These are phyloP conservation scores for Isaurus tuberculatus DNA, from an alignment of 92 coral and sea anemone species.

Conservation along the genomic window DNA sequence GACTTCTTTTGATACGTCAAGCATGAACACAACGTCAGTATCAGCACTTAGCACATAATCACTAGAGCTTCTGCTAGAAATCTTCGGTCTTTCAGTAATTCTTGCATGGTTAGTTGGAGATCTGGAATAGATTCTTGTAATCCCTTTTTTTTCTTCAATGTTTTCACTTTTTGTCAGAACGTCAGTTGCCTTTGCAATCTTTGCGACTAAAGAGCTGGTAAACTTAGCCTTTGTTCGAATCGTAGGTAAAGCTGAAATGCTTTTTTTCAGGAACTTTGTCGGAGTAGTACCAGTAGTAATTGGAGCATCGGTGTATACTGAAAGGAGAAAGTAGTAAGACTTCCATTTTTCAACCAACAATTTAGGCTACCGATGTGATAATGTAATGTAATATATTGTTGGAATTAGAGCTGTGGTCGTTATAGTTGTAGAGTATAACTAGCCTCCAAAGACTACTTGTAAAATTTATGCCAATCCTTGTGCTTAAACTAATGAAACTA, in stretches of 20 bases:
- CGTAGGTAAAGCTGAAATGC: background rate
- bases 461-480: too few species aligned
- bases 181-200: background rate
- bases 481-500: too few species aligned
- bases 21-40: constrained; percentile 23
- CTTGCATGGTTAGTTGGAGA: background rate
- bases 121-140: background rate
- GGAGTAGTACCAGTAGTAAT: background rate
- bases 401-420: too few species aligned
- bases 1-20: constrained; percentile 28
- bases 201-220: background rate
- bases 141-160: background rate
- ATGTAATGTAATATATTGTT: too few species aligned
- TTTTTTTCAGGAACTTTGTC: background rate
- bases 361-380: too few species aligned
- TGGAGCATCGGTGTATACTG: constrained; percentile 17
- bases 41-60: background rate
- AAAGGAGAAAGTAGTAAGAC: background rate
- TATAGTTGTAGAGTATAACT: too few species aligned
- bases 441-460: too few species aligned
- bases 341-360: too few species aligned
- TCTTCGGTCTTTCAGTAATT: background rate
- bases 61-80: background rate
- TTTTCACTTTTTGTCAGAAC: background rate
- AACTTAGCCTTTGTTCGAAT: background rate